A percentile compares a stretch with the other conserved stretches of the same genome.
Evolutionary conservation across 1,140 invertebrate genomes (phyloP).

Genomic region (Cryptotermes secundus): DNA sequence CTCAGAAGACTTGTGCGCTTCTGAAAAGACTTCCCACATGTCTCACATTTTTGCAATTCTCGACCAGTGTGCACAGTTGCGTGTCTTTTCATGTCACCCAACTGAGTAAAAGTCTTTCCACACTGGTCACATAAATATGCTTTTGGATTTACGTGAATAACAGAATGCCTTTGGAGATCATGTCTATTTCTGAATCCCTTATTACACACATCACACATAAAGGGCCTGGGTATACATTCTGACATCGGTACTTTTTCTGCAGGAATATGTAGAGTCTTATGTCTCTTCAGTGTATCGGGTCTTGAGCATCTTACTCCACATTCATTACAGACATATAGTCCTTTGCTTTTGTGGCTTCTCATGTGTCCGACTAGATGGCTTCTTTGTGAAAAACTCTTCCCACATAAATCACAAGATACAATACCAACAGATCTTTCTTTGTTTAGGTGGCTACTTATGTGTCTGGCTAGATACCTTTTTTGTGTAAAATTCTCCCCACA

Average conservation of each 20-base stretch:
- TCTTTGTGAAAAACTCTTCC: too few species aligned
- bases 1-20: slow-evolving; percentile 74
- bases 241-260: background rate
- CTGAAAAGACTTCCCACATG: slow-evolving; percentile 79
- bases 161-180: background rate
- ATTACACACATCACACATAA: background rate
- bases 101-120: slow-evolving; percentile 55
- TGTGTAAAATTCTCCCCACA: background rate
- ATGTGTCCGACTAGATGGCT: background rate
- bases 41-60: slow-evolving; percentile 59
- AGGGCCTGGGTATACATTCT: background rate
- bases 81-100: slow-evolving; percentile 59
- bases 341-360: background rate
- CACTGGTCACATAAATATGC: slow-evolving; percentile 51
- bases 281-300: background rate
- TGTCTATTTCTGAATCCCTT: background rate
- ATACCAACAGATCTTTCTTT: too few species aligned
- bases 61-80: slow-evolving; percentile 61
- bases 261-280: background rate
- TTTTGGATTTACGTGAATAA: background rate
- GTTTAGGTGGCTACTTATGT: too few species aligned
- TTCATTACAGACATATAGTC: background rate
- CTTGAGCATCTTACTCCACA: background rate
- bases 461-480: too few species aligned
- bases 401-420: too few species aligned